These are phyloP conservation scores for Eremobia ochroleuca DNA, from an alignment of 2,888 invertebrate species.

Conservation along the genomic window DNA sequence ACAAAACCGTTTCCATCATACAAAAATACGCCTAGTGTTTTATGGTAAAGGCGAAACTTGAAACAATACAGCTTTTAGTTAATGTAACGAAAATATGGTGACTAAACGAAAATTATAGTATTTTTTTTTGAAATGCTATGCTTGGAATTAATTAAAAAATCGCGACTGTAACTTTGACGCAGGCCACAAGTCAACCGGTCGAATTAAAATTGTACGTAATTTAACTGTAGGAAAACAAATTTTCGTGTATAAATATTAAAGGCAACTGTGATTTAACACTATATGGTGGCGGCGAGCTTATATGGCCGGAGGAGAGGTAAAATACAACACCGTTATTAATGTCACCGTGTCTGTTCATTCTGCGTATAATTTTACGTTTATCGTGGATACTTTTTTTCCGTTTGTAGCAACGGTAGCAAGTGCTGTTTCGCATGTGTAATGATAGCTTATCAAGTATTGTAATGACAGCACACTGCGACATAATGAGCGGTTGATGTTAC, in stretches of 20 bases:
- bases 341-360: constrained; percentile 57
- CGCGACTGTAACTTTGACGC: constrained; percentile 67
- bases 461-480: constrained; percentile 24
- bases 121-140: constrained; percentile 44
- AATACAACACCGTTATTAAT: constrained; percentile 69
- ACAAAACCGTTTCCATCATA: constrained; percentile 67
- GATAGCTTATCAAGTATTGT: constrained; percentile 32
- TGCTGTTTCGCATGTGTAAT: constrained; percentile 41
- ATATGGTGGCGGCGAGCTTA: constrained; percentile 78
- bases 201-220: constrained; percentile 79
- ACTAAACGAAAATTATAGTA: constrained; percentile 57
- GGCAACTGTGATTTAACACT: constrained; percentile 82
- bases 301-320: constrained; percentile 77
- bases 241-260: constrained; percentile 79
- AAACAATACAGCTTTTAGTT: constrained; percentile 42
- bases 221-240: constrained; percentile 76
- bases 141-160: constrained; percentile 72
- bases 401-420: constrained; percentile 43
- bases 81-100: constrained; percentile 44
- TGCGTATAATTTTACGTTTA: constrained; percentile 50
- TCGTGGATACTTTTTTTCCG: constrained; percentile 50
- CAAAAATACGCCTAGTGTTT: constrained; percentile 51
- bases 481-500: constrained; percentile 35
- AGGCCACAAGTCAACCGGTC: constrained; percentile 69
- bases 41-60: constrained; percentile 50